phyloP scores from a whole-genome alignment of 2,113 vertebrate genomes.

The Zosterops borbonicus region DNA sequence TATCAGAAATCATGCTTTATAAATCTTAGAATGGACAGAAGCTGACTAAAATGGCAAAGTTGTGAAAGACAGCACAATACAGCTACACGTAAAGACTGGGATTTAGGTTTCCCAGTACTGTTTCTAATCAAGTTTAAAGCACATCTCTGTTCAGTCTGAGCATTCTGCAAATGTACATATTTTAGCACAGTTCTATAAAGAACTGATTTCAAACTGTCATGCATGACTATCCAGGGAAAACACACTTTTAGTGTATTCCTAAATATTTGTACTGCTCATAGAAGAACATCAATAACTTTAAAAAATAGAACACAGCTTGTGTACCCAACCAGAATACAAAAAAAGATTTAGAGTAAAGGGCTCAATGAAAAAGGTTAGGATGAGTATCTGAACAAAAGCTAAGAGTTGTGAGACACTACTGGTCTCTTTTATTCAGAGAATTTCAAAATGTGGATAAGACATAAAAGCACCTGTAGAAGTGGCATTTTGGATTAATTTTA shows the following conservation, averaged over 20 bases:
- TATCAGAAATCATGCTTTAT: neutral
- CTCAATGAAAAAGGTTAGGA: neutral
- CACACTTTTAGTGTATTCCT: neutral
- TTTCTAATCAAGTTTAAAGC: neutral
- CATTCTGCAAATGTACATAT: neutral
- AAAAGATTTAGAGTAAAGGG: neutral
- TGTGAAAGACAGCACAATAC: neutral
- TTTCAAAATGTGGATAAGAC: neutral
- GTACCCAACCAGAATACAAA: neutral
- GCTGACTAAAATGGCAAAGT: neutral
- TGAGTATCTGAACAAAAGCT: neutral
- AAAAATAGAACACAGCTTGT: neutral
- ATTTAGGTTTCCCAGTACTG: neutral
- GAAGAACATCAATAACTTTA: neutral
- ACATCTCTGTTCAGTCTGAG: neutral
- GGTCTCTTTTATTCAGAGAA: neutral
- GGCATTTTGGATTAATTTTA: neutral
- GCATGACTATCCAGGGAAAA: neutral
- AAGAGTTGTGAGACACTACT: neutral
- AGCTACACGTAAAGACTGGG: neutral
- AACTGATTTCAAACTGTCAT: neutral
- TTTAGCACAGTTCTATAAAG: neutral
- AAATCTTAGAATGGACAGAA: neutral
- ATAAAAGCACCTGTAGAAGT: neutral
- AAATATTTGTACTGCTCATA: neutral